Evolutionary conservation across 92 coral and sea anemone genomes (phyloP).

Genomic region (Ricordea florida): DNA sequence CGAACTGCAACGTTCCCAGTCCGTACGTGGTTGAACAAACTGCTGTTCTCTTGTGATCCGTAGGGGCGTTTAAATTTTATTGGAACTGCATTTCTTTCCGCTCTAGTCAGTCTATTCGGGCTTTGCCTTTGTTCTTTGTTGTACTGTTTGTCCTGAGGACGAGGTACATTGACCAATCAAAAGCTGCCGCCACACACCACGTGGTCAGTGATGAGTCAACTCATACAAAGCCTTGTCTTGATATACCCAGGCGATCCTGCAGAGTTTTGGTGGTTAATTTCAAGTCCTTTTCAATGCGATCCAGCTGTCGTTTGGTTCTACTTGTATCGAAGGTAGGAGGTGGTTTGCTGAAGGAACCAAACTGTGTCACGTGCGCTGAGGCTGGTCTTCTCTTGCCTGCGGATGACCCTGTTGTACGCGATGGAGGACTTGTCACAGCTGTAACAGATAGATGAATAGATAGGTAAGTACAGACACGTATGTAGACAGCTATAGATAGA

Average conservation of each 20-base stretch:
- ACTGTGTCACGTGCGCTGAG: slow-evolving; percentile 47
- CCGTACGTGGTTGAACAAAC: too few relatives aligned
- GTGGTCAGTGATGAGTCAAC: background rate
- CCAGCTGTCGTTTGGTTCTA: slow-evolving; percentile 56
- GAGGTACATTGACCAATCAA: background rate
- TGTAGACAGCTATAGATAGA: too few relatives aligned
- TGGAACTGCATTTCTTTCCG: too few relatives aligned
- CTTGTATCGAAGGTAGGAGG: slow-evolving; percentile 37
- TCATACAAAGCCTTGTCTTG: slow-evolving; percentile 75
- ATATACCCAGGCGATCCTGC: slow-evolving; percentile 82
- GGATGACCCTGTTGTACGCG: background rate
- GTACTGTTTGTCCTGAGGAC: background rate
- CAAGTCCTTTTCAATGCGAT: slow-evolving; percentile 75
- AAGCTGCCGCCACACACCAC: background rate
- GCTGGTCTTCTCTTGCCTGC: slow-evolving; percentile 31
- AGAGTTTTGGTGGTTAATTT: slow-evolving; percentile 66
- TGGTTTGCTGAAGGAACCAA: slow-evolving; percentile 24
- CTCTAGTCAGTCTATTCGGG: too few relatives aligned
- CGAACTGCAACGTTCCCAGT: too few relatives aligned
- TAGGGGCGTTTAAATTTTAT: too few relatives aligned
- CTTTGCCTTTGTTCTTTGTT: too few relatives aligned
- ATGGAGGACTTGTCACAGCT: slow-evolving; percentile 23
- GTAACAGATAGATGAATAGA: too few relatives aligned
- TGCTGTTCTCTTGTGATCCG: too few relatives aligned
- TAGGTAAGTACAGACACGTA: too few relatives aligned